Evolutionary conservation across 2,797 vertebrate species (phyloP).

Genomic region (Channa striata): DNA sequence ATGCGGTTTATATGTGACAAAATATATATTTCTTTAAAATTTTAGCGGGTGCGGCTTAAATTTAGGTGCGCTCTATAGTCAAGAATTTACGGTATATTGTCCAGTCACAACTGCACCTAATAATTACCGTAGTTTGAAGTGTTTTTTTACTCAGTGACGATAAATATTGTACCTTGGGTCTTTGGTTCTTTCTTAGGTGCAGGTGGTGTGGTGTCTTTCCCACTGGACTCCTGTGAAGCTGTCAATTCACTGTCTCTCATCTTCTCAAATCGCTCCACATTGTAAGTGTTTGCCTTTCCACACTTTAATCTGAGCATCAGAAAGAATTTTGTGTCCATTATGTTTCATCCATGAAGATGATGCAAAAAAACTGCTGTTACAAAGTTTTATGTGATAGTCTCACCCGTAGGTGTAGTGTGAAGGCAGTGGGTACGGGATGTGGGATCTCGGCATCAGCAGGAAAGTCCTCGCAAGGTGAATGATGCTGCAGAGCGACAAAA

Average conservation of each 20-base stretch:
- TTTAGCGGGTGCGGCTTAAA: too few species aligned
- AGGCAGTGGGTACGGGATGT: conserved; percentile 88
- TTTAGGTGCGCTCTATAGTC: too few species aligned
- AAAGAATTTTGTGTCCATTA: too few species aligned
- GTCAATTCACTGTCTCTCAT: not conserved
- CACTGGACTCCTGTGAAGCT: not conserved
- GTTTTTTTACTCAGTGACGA: too few species aligned
- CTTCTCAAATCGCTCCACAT: conserved; percentile 64
- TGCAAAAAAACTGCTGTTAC: not conserved
- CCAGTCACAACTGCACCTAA: too few species aligned
- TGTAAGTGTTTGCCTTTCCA: conserved; percentile 60
- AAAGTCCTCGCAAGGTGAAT: conserved; percentile 87
- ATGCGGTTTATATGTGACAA: too few species aligned
- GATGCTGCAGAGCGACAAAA: conserved; percentile 86
- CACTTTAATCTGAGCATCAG: conserved; percentile 59
- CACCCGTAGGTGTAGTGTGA: conserved; percentile 88
- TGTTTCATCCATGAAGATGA: not conserved
- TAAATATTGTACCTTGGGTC: conserved; percentile 43
- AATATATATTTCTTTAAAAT: too few species aligned
- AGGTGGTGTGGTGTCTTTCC: not conserved
- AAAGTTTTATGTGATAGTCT: conserved; percentile 18
- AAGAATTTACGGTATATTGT: too few species aligned
- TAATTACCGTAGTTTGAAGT: too few species aligned
- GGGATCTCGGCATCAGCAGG: conserved; percentile 87
- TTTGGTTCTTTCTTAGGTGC: conserved; percentile 13